These are phyloP conservation scores for Plectropomus leopardus DNA, from an alignment of 2,113 vertebrate genomes.

Conservation along the genomic window DNA sequence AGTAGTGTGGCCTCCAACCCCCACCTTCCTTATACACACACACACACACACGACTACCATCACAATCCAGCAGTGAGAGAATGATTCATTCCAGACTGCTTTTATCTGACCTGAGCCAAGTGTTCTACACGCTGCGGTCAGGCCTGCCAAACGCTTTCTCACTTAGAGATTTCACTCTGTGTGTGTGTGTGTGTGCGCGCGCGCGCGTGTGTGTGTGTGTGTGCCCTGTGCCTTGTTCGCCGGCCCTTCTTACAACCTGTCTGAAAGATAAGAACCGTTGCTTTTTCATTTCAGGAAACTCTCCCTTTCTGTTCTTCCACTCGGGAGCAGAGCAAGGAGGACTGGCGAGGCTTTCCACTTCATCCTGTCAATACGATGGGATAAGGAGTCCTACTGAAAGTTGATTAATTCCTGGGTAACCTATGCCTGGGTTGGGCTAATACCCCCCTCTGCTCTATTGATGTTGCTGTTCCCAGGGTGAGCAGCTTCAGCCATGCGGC, in stretches of 20 bases:
- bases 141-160: conserved; percentile 41
- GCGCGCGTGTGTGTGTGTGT: conserved; percentile 48
- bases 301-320: conserved; percentile 54
- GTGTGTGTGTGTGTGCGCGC: conserved; percentile 24
- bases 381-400: conserved; percentile 77
- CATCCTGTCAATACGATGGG: conserved; percentile 74
- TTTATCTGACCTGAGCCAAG: conserved; percentile 75
- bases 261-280: conserved; percentile 68
- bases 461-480: conserved; percentile 76
- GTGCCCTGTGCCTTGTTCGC: conserved; percentile 63
- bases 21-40: conserved; percentile 20
- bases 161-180: conserved; percentile 42
- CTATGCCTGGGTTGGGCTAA: conserved; percentile 69
- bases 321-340: conserved; percentile 46
- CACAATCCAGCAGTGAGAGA: conserved; percentile 29
- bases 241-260: conserved; percentile 67
- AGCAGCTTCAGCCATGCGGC: conserved; percentile 65
- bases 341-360: conserved; percentile 68
- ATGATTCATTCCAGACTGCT: conserved; percentile 61
- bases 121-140: conserved; percentile 67
- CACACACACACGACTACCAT: not conserved
- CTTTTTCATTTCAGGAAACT: conserved; percentile 70
- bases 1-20: not conserved
- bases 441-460: conserved; percentile 70
- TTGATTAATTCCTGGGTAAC: conserved; percentile 81